These are phyloP conservation scores for Morphnarchus princeps DNA, from an alignment of 2,113 vertebrate genomes.

Conservation along the genomic window DNA sequence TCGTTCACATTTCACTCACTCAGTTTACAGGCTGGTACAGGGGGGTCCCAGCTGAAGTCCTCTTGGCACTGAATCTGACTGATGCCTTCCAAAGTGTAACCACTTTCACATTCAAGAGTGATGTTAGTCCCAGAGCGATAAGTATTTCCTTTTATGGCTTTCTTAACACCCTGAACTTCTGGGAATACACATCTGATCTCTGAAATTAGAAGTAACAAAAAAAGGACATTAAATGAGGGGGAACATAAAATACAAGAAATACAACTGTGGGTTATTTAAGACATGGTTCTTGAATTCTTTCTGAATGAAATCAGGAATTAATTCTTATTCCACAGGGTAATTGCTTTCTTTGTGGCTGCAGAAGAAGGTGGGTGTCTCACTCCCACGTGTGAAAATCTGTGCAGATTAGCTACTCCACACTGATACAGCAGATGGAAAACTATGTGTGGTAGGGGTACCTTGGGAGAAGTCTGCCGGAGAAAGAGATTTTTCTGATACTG, in stretches of 20 bases:
- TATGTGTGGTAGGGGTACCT: accelerated
- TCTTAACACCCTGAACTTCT: slow-evolving; percentile 44
- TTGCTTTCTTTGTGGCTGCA: not conserved
- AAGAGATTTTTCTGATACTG: not conserved
- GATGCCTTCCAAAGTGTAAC: slow-evolving; percentile 45
- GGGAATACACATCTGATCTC: slow-evolving; percentile 50
- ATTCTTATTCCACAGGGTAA: not conserved
- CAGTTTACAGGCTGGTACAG: slow-evolving; percentile 54
- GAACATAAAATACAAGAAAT: not conserved
- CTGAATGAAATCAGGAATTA: not conserved
- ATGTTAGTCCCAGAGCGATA: slow-evolving; percentile 24
- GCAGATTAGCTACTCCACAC: not conserved
- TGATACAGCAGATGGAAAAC: not conserved
- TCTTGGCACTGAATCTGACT: slow-evolving; percentile 52
- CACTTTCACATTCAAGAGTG: slow-evolving; percentile 56
- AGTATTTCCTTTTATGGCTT: not conserved
- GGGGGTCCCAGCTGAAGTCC: slow-evolving; percentile 61
- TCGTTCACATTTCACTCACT: not conserved
- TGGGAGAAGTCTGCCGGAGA: not conserved
- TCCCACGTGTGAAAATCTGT: not conserved
- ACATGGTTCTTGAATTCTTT: not conserved
- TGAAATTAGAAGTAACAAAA: not conserved
- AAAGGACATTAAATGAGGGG: not conserved
- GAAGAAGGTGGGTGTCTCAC: not conserved
- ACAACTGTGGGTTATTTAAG: not conserved